These are phyloP conservation scores for Poeciliopsis retropinna DNA, from an alignment of 2,113 vertebrate genomes.

Conservation along the genomic window DNA sequence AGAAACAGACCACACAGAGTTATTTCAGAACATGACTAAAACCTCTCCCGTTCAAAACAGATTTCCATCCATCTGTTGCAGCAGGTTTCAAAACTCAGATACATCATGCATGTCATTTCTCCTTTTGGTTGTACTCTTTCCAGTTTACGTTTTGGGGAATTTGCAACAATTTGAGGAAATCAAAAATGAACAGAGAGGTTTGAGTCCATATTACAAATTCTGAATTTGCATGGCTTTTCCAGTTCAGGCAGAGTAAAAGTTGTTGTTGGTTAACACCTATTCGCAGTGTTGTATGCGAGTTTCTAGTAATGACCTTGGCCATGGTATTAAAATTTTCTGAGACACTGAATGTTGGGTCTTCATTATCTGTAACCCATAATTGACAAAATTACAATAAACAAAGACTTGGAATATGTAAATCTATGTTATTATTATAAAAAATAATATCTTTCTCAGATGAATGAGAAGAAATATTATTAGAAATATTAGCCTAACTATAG, in stretches of 20 bases:
- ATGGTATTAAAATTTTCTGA: too few relatives aligned
- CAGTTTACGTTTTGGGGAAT: not conserved
- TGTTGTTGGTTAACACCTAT: not conserved
- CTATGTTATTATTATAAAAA: too few relatives aligned
- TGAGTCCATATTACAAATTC: not conserved
- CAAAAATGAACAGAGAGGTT: not conserved
- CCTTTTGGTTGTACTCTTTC: not conserved
- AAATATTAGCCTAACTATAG: too few relatives aligned
- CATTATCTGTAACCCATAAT: too few relatives aligned
- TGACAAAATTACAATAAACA: too few relatives aligned
- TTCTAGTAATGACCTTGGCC: too few relatives aligned
- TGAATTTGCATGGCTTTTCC: not conserved
- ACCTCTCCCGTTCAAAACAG: not conserved
- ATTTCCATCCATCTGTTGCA: not conserved
- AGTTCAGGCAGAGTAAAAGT: constrained; percentile 39
- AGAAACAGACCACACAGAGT: not conserved
- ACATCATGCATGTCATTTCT: not conserved
- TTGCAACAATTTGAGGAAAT: not conserved
- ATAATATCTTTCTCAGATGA: too few relatives aligned
- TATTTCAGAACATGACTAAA: not conserved
- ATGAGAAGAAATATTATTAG: too few relatives aligned
- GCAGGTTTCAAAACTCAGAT: too few relatives aligned
- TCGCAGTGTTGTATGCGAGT: too few relatives aligned
- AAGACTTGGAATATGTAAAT: too few relatives aligned
- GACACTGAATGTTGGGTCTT: too few relatives aligned